Evolutionary conservation across 30 jellyfish, hydroid and myxozoan genomes (phyloP).

Genomic region (Hydra vulgaris): DNA sequence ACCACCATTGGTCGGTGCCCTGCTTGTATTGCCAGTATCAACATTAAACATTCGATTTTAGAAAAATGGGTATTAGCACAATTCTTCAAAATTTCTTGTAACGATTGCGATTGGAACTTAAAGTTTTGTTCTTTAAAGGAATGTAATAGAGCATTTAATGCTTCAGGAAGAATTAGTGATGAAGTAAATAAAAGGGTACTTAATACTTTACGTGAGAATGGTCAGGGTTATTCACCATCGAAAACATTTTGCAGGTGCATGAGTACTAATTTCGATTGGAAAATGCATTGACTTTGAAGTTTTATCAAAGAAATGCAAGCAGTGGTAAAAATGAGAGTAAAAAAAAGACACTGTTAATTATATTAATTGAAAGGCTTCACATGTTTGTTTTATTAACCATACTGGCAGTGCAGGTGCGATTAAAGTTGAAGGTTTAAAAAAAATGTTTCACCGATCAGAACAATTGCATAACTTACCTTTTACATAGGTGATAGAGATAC

Average conservation of each 20-base stretch:
- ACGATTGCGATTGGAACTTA: too few relatives aligned
- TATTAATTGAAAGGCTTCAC: slow-evolving; percentile 30
- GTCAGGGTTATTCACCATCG: background rate
- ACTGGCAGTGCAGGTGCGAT: slow-evolving; percentile 46
- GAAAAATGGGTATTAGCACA: too few relatives aligned
- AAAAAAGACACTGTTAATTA: slow-evolving; percentile 25
- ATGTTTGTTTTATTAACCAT: slow-evolving; percentile 33
- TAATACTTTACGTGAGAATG: slow-evolving; percentile 18
- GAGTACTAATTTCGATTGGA: slow-evolving; percentile 21
- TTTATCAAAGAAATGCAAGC: slow-evolving; percentile 41
- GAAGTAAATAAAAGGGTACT: background rate
- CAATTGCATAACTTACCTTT: slow-evolving; percentile 20
- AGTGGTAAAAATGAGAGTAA: slow-evolving; percentile 32
- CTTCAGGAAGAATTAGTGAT: background rate
- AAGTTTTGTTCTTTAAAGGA: background rate
- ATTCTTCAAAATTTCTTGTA: too few relatives aligned
- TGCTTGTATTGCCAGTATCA: background rate
- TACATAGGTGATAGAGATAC: slow-evolving; percentile 45
- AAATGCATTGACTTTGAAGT: slow-evolving; percentile 28
- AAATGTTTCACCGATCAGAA: slow-evolving; percentile 15
- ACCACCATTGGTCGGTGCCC: background rate
- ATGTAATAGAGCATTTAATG: background rate
- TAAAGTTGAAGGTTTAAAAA: slow-evolving; percentile 44
- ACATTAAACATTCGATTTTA: background rate
- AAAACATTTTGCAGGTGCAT: slow-evolving; percentile 22